Conservation (phyloP, 2,888 invertebrate species). For the Mythimna pallens region DNA sequence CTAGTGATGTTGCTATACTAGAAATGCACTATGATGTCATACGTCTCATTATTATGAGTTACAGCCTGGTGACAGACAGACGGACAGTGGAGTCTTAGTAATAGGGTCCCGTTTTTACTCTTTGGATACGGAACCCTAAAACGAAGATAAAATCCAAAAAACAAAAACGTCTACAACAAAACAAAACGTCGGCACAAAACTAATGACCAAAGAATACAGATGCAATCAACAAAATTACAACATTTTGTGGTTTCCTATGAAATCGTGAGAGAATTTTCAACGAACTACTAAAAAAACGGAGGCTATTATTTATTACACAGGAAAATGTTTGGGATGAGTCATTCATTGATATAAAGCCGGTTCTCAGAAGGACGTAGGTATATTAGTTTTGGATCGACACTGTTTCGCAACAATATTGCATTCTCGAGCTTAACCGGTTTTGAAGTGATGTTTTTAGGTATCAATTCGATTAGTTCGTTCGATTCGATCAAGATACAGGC, state of each 20-base stretch:
- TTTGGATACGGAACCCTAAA: too few species aligned
- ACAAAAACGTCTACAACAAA: not conserved
- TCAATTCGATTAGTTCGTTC: not conserved
- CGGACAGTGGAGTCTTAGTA: too few species aligned
- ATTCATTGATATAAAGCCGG: conserved; percentile 24
- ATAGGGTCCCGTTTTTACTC: too few species aligned
- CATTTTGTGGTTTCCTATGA: conserved; percentile 3
- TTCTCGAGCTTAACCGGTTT: conserved; percentile 40
- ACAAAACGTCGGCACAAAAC: not conserved
- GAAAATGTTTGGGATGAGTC: conserved; percentile 45
- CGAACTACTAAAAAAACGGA: conserved; percentile 23
- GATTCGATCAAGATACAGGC: not conserved
- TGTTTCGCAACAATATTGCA: conserved; percentile 35
- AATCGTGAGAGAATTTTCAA: conserved; percentile 42
- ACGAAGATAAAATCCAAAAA: conserved; percentile 6
- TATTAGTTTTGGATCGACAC: conserved; percentile 33
- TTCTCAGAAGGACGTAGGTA: conserved; percentile 57
- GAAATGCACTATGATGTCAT: too few species aligned
- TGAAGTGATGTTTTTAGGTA: not conserved
- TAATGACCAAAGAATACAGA: conserved; percentile 15
- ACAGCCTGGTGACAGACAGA: too few species aligned
- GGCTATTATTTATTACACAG: conserved; percentile 24
- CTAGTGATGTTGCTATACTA: too few species aligned
- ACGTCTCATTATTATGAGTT: too few species aligned
- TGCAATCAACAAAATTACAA: conserved; percentile 22